These are phyloP conservation scores for Lota lota DNA, from an alignment of 2,113 vertebrate genomes.

Conservation along the genomic window DNA sequence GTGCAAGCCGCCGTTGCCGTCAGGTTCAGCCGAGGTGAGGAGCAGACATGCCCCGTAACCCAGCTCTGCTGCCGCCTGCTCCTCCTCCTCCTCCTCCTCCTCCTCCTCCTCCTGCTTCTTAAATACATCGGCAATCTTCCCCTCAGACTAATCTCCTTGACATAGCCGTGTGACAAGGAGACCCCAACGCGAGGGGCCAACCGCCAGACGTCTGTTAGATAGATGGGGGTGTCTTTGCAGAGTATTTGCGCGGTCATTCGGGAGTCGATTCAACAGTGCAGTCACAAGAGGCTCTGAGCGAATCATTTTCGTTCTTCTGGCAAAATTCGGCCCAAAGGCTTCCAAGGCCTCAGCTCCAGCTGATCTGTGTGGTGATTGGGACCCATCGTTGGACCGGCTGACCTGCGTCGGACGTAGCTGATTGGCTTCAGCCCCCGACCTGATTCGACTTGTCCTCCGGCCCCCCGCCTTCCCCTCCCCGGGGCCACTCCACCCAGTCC, in stretches of 20 bases:
- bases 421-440: constrained; percentile 14
- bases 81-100: too few species aligned
- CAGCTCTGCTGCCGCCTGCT: constrained; percentile 29
- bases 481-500: constrained; percentile 15
- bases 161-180: constrained; percentile 60
- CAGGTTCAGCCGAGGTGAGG: constrained; percentile 61
- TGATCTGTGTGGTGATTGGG: constrained; percentile 31
- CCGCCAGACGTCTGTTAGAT: constrained; percentile 42
- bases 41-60: constrained; percentile 64
- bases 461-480: background rate
- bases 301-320: constrained; percentile 3
- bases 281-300: constrained; percentile 5
- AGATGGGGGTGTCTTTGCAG: too few species aligned
- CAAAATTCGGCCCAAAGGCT: constrained; percentile 12
- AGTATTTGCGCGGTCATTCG: constrained; percentile 4
- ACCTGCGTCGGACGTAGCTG: constrained; percentile 14
- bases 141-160: constrained; percentile 57
- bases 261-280: background rate
- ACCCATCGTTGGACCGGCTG: too few species aligned
- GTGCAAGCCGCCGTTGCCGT: constrained; percentile 49
- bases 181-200: constrained; percentile 27
- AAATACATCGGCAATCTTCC: constrained; percentile 60
- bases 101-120: background rate
- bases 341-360: constrained; percentile 1
- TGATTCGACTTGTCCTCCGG: constrained; percentile 22